Conservation (phyloP, 2,797 vertebrate species). For the Tapirus indicus region DNA sequence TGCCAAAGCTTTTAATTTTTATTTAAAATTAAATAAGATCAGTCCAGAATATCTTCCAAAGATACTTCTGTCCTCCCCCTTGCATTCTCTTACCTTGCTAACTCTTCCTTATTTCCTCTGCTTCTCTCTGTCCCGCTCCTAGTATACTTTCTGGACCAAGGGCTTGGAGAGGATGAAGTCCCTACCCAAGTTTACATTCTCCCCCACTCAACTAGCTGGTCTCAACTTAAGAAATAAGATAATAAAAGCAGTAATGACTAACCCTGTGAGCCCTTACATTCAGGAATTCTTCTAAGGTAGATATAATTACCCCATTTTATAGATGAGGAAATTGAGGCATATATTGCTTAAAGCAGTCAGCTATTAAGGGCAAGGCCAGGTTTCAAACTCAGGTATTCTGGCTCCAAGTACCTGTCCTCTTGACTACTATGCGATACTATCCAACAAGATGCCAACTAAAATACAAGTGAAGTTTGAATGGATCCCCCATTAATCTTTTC, state of each 20-base stretch:
- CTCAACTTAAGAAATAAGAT: background rate
- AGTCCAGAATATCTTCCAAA: background rate
- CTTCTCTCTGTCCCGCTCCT: background rate
- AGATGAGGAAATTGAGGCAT: background rate
- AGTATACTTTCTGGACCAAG: background rate
- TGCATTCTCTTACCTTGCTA: background rate
- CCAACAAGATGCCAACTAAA: background rate
- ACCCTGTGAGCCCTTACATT: background rate
- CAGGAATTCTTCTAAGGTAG: background rate
- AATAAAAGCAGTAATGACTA: background rate
- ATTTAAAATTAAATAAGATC: slow-evolving; percentile 5
- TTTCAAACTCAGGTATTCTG: background rate
- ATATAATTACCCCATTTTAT: background rate
- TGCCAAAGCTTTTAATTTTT: slow-evolving; percentile 18
- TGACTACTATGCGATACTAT: background rate
- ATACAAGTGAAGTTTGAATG: background rate
- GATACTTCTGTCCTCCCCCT: background rate
- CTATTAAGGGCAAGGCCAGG: background rate
- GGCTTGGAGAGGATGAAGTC: background rate
- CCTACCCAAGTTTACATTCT: background rate
- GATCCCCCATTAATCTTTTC: background rate
- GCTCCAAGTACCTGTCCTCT: background rate
- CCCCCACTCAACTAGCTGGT: background rate
- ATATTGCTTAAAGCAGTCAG: background rate
- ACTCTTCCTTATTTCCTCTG: background rate